Base-by-base conservation (phyloP, 2,888 invertebrate species). In the Drosophila atripex region DNA sequence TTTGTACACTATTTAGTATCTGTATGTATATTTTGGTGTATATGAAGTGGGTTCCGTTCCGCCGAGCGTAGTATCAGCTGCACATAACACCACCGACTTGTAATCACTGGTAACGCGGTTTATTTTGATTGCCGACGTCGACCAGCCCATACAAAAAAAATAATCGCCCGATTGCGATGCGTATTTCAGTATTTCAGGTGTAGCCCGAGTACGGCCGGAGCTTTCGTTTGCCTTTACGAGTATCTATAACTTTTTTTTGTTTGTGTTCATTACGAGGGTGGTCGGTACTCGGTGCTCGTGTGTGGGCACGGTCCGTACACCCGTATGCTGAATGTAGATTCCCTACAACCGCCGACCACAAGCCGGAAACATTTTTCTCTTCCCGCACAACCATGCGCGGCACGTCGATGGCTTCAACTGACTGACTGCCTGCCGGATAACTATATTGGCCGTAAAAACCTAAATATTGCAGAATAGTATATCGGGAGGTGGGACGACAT, bases 341-440 rank as follows among this genome's bases (percentile, higher is more conserved):
- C 32, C 46, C 54, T 66, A 61, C 9, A 28, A 28, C 28, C 28
- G 23, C 52, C 45, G 25, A 55, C 7, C 55, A 43, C 43, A 63
- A 49, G 66, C 58, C 60, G 61, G 39, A 52, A 66, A 59, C 80
- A 82, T 82, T 69, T 70, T 53, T 73, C 74, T 50, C 50, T 43
- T 50, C 23, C 43, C 41, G 43, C 30, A 58, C 60, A 51, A 41
- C 47, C 51, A 47, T 57, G 60, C 66, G 50, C 74, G 72, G 70
- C 56, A 72, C 75, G 71, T 68, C 70, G 60, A 70, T 75, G 58
- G 51, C 58, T 68, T 54, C 58, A 60, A 60, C 60, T 69, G 49
- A 53, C 59, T 47, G 84, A 88, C 77, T 80, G 77, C 8, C 63
- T 64, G 70, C 32, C 68, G 63, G 58, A 60, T 66, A 59, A 68